Evolutionary conservation across 2,888 invertebrate species (phyloP).

Genomic region (Caenorhabditis sp.): DNA sequence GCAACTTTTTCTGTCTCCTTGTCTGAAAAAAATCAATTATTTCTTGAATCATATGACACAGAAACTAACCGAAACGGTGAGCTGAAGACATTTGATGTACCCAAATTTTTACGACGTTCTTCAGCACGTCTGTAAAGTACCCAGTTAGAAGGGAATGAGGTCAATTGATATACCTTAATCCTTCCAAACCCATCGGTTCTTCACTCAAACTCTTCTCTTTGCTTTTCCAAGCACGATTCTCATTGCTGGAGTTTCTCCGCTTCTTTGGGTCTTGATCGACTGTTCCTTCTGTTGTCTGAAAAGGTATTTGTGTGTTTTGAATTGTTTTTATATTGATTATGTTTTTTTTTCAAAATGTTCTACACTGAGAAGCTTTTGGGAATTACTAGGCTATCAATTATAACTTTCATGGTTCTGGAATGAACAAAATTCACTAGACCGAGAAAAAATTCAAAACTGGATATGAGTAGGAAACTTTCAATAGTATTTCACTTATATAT

Average conservation of each 20-base stretch:
- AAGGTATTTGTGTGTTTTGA: no score
- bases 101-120: background rate
- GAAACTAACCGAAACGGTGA: background rate
- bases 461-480: no score
- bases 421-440: no score
- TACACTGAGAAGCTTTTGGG: no score
- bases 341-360: no score
- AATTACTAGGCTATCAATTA: no score
- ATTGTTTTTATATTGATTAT: background rate
- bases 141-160: background rate
- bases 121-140: background rate
- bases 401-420: no score
- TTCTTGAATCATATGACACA: background rate
- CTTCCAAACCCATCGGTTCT: constrained; percentile 3
- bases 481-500: no score
- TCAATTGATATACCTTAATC: background rate
- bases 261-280: background rate
- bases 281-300: background rate
- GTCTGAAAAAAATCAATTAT: background rate
- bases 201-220: constrained; percentile 9
- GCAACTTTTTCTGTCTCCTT: background rate
- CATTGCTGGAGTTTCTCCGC: background rate
- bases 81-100: background rate
- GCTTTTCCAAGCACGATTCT: constrained; percentile 3
- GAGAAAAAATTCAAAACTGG: no score